These are phyloP conservation scores for Macrotis lagotis DNA, from an alignment of 2,113 vertebrate species.

Conservation along the genomic window DNA sequence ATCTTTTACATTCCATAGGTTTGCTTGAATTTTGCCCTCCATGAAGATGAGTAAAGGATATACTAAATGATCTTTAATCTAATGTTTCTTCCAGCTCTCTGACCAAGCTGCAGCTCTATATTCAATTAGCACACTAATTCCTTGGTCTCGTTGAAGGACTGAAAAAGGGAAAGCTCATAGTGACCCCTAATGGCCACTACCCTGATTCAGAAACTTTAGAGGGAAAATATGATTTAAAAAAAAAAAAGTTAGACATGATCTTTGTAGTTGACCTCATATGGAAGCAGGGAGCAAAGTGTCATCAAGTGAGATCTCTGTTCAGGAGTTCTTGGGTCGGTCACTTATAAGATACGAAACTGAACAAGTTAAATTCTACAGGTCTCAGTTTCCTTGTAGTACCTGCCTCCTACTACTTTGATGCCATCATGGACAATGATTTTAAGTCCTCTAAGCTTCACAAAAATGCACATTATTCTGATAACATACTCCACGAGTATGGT, in stretches of 20 bases:
- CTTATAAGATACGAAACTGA: accelerated
- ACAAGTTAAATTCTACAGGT: neutral
- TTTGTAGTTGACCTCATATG: neutral
- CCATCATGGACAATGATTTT: neutral
- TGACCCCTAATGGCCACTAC: neutral
- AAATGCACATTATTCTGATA: neutral
- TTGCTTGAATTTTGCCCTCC: neutral
- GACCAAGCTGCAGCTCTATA: neutral
- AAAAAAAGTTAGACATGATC: neutral
- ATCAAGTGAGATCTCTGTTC: neutral
- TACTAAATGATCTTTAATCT: neutral
- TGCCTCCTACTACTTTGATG: neutral
- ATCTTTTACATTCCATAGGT: neutral
- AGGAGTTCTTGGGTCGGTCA: neutral
- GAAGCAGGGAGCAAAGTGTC: neutral
- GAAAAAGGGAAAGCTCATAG: neutral
- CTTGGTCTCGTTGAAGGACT: neutral
- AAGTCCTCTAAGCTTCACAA: neutral
- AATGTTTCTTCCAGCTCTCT: neutral
- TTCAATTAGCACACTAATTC: neutral
- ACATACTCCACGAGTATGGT: neutral
- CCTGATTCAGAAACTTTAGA: neutral
- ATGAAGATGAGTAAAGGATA: neutral
- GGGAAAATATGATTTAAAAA: neutral
- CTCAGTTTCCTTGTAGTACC: neutral